Base-by-base conservation (phyloP, 2,113 vertebrate species). In the Melanocharis versteri region DNA sequence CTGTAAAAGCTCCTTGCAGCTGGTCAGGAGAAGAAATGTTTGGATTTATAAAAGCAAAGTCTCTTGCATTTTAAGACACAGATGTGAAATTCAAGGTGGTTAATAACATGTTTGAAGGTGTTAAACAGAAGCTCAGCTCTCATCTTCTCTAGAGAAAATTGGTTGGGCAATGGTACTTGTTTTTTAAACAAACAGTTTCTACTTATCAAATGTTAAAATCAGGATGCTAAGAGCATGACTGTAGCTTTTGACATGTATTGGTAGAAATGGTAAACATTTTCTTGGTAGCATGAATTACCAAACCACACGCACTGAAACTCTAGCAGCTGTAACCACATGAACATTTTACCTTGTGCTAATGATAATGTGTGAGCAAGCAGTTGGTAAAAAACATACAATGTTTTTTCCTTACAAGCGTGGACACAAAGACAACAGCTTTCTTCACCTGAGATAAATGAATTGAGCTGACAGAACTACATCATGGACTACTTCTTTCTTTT, bases 261-360 rank as follows among this genome's bases (percentile, higher is more conserved):
- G 76, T 92, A 81, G 58, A 90, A 58, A 73, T 45, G 53, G 42
- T 70, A 92, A 95, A 93, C 75, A 72, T 93, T 92, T 96, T 80
- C 66, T 86, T 47, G 45, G 66, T 94, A 83, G 10, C 23, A 57
- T 1, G 3, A 92, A 80, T 83, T 66, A 94, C 79, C 85, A 94
- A 94, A 96, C 83, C 62, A 86, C 82, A 65, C 20, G 28, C 17
- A 4, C 65, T 87, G 54, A 94, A 95, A 89, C 93, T 94, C n/a
- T 53, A 65, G 28, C n/a, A 93, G 61, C 57, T 89, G 64, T 87
- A 79, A 79, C 66, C 57, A 76, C 81, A 89, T 33, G 80, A 91
- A 87, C 57, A 71, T 82, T 89, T 91, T 93, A 72, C 48, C 11
- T 92, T 93, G 82, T 80, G n/a, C 40, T 91, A 93, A 82, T 65